Evolutionary conservation across 2,113 vertebrate species (phyloP).

Genomic region (Chaenocephalus aceratus): DNA sequence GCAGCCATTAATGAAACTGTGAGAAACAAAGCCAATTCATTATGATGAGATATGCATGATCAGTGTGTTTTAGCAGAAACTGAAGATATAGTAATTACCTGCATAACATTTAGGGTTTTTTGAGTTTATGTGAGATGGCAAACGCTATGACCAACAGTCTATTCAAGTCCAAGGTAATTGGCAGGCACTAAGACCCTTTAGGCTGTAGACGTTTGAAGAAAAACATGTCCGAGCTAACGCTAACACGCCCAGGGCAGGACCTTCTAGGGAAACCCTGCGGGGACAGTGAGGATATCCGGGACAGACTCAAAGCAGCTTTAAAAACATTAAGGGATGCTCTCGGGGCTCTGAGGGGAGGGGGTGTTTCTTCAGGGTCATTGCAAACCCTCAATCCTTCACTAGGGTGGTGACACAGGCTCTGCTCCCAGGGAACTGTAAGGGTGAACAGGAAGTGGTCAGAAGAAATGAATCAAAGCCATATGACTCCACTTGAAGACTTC

Average conservation of each 20-base stretch:
- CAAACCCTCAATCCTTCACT: constrained; percentile 51
- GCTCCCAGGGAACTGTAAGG: constrained; percentile 59
- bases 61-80: constrained; percentile 32
- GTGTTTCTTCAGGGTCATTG: constrained; percentile 63
- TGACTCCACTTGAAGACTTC: constrained; percentile 59
- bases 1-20: constrained; percentile 30
- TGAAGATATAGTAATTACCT: constrained; percentile 31
- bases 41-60: constrained; percentile 33
- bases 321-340: constrained; percentile 73
- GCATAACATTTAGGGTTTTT: constrained; percentile 26
- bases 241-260: constrained; percentile 58
- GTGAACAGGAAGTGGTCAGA: constrained; percentile 68
- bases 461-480: constrained; percentile 71
- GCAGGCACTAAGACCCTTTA: constrained; percentile 67
- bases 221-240: constrained; percentile 57
- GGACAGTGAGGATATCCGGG: constrained; percentile 72
- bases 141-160: constrained; percentile 21
- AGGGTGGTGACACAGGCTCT: constrained; percentile 55
- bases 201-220: constrained; percentile 57
- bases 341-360: constrained; percentile 44
- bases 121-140: constrained; percentile 16
- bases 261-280: constrained; percentile 54
- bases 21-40: constrained; percentile 29
- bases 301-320: constrained; percentile 78
- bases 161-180: constrained; percentile 45